phyloP scores from a whole-genome alignment of 2,113 vertebrate genomes.

The Melanerpes aurifrons region DNA sequence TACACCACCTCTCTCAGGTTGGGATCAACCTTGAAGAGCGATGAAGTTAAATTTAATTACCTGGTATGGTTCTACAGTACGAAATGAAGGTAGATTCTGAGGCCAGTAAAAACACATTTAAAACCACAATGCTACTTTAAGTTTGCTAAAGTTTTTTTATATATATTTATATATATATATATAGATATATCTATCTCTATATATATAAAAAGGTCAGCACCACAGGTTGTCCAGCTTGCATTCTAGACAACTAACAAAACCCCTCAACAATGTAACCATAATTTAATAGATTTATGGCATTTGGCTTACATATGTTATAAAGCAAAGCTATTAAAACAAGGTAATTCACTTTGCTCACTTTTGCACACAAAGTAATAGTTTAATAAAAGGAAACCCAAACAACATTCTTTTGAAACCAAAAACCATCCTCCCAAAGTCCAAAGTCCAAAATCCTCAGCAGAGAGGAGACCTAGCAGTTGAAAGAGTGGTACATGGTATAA shows the following conservation, averaged over 20 bases:
- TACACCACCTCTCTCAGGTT: constrained; percentile 59
- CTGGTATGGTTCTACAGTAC: constrained; percentile 83
- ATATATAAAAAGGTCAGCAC: constrained; percentile 82
- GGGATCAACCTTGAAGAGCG: constrained; percentile 45
- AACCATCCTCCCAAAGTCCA: constrained; percentile 48
- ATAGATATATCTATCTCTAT: constrained; percentile 52
- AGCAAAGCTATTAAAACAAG: constrained; percentile 78
- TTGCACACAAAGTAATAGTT: constrained; percentile 68
- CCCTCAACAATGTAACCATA: constrained; percentile 73
- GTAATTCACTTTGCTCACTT: constrained; percentile 77
- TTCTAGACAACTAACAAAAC: constrained; percentile 74
- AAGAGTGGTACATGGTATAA: constrained; percentile 69
- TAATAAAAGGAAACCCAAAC: constrained; percentile 70
- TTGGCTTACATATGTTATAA: constrained; percentile 78
- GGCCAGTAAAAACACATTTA: constrained; percentile 78
- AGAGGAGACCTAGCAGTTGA: constrained; percentile 61
- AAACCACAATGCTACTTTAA: constrained; percentile 80
- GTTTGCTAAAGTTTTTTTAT: constrained; percentile 63
- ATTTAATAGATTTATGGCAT: constrained; percentile 81
- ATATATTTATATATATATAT: neutral
- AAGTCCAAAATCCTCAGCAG: constrained; percentile 64
- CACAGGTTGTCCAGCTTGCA: constrained; percentile 72
- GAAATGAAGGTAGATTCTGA: constrained; percentile 83
- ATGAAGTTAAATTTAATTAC: constrained; percentile 72
- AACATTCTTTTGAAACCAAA: constrained; percentile 71